These are phyloP conservation scores for Hyposoter didymator DNA, from an alignment of 2,888 invertebrate genomes.

Conservation along the genomic window DNA sequence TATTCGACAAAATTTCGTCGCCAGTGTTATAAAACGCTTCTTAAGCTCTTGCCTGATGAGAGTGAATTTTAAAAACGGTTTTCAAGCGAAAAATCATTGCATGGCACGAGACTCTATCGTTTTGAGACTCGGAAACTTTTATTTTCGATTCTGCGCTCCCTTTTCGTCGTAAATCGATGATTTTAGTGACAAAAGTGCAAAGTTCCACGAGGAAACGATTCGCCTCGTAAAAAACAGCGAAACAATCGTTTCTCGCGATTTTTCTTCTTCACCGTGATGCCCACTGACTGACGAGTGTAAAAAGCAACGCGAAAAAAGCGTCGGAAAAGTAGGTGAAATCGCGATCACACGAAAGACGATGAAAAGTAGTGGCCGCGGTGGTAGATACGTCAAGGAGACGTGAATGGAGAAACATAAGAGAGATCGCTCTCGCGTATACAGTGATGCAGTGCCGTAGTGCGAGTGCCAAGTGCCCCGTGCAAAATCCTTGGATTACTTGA, in stretches of 20 bases:
- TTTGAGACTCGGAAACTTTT: too few species aligned
- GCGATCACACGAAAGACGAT: constrained; percentile 25
- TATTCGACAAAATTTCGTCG: background rate
- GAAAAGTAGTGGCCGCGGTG: constrained; percentile 36
- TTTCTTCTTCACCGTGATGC: background rate
- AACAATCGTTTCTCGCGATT: background rate
- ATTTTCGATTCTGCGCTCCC: too few species aligned
- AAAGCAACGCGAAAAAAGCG: background rate
- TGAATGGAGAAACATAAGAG: constrained; percentile 69
- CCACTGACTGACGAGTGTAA: background rate
- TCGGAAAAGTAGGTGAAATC: background rate
- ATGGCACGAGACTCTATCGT: constrained; percentile 7
- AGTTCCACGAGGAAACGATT: background rate
- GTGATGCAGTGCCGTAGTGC: constrained; percentile 83
- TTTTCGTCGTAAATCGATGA: too few species aligned
- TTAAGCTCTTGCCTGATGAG: constrained; percentile 19
- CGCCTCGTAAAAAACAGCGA: background rate
- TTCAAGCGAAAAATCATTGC: constrained; percentile 5
- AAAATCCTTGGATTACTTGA: constrained; percentile 83
- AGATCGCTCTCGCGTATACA: constrained; percentile 78
- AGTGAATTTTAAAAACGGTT: constrained; percentile 61
- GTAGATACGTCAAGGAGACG: constrained; percentile 60
- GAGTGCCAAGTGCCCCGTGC: constrained; percentile 82
- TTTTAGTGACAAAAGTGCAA: background rate
- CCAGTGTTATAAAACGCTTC: background rate